Percentiles rank a stretch among this genome's conserved stretches.
Conservation (phyloP, 1,140 invertebrate species). For the Philotrypesis tridentata region DNA sequence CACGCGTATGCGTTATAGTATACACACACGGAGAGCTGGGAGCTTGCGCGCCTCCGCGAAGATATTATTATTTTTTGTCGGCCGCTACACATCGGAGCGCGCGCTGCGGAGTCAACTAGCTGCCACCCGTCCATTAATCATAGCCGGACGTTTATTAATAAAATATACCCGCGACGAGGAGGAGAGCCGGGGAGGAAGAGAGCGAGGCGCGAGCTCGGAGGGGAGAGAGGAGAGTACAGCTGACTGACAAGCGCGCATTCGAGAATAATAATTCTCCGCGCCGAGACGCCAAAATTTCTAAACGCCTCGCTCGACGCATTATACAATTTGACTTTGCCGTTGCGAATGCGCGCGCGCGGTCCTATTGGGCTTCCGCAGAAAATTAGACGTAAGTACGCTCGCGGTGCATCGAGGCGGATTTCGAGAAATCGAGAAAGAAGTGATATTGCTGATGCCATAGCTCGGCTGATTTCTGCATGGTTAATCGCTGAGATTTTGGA, state of each 20-base stretch:
- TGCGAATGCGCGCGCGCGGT: too few species aligned
- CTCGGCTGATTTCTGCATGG: too few species aligned
- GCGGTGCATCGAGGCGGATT: too few species aligned
- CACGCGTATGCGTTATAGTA: too few species aligned
- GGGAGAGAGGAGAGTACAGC: background rate
- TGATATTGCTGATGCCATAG: too few species aligned
- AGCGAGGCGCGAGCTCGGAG: background rate
- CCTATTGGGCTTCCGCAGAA: too few species aligned
- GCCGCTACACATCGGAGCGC: background rate
- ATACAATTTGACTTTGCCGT: too few species aligned
- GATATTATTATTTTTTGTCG: background rate
- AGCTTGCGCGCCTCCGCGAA: background rate
- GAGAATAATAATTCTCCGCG: background rate
- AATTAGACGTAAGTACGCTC: too few species aligned
- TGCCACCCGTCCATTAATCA: conserved; percentile 47
- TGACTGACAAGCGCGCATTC: background rate
- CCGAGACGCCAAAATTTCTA: background rate
- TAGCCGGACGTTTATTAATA: conserved; percentile 52
- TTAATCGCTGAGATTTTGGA: too few species aligned
- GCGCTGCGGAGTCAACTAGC: background rate
- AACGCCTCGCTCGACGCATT: too few species aligned
- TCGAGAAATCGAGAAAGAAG: too few species aligned
- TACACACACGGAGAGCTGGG: background rate
- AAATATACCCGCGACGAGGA: conserved; percentile 33
- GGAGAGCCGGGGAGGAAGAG: conserved; percentile 4